Base-by-base conservation (phyloP, 2,113 vertebrate species). In the Dicerorhinus sumatrensis region DNA sequence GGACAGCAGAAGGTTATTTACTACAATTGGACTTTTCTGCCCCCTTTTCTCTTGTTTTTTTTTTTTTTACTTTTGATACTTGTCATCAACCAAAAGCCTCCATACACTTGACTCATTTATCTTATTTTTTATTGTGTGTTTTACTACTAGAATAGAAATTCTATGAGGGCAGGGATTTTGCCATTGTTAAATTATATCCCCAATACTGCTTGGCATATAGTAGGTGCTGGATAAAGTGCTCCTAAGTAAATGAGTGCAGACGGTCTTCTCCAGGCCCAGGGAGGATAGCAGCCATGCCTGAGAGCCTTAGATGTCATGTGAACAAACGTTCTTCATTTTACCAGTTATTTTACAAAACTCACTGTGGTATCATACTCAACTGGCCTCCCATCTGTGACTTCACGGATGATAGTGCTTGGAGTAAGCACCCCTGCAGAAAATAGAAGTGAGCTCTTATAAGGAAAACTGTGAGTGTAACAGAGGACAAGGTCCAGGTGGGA, bases 261-360 rank as follows among this genome's bases (percentile, higher is more conserved):
- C 0, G 2, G 14, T 12, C 51, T 87, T 63, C 21, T 20, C 42
- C 3, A 0, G 17, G 27, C 56, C 33, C 54, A 21, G 12, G 60
- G 80, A 76, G 2, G 1, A 0, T 29, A 6, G 56, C 36, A 1
- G 1, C 0, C 0, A 0, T 9, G 6, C 27, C 56, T 4, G 36
- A 46, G 12, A 31, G 39, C 51, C 39, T 31, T 23, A 29, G 17
- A 3, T 7, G 36, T 65, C 51, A 9, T 2, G 5, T 29, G 31
- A 29, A 69, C 13, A 63, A 10, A n/a, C 2, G 8, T 17, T 33
- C 73, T 60, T 95, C 31, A 42, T 21, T 46, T 73, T 23, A 48
- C 14, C 48, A 17, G 10, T 13, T n/a, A 51, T 58, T 48, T 67
- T 89, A 25, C 42, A 84, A 69, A 95, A 70, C 11, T 27, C 6